Evolutionary conservation across 2,113 vertebrate genomes (phyloP), one percentile per base, ranked within the genome.

Genomic region (Petroica traversi): DNA sequence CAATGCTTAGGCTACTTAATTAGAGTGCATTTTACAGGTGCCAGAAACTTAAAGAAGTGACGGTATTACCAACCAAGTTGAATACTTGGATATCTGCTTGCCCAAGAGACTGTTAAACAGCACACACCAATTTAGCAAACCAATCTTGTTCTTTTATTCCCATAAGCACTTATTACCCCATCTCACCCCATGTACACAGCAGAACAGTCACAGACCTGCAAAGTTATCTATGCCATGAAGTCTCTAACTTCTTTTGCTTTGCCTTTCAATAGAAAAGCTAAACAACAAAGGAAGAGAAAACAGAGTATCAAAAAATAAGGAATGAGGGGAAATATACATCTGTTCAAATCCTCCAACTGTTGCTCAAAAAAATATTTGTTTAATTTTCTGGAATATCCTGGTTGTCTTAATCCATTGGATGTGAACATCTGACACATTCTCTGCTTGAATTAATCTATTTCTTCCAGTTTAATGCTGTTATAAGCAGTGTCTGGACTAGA

Each of bases 371-470:
- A 25, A 6, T 3, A 52, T 72, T 74, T 90, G 26, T 69, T 92
- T 64, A 68, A 91, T 91, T 95, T 88, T 92, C 88, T 81, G 69
- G 69, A 94, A 82, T 75, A 96, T 82, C 28, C 19, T 74, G 15
- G 31, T 43, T 88, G 63, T 74, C 83, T 92, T 84, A 86, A 87
- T 77, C 59, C 54, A 93, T 20, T 83, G 75, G 34, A 92, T 76
- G 26, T 68, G 62, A 96, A 95, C 82, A 85, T 67, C 51, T 90
- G 85, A 96, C 43, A 79, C 0, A 0, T 52, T 66, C 41, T 66
- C 38, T 91, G 57, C 73, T 95, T 92, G 40, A 92, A 93, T 84
- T 91, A 93, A 89, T 45, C 28, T 19, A 49, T 78, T 88, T 96
- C 33, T 91, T 85, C 46, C 8, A 19, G 38, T 59, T 82, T 85